phyloP scores from a whole-genome alignment of 2,797 vertebrate genomes.

The Micrastur ruficollis region DNA sequence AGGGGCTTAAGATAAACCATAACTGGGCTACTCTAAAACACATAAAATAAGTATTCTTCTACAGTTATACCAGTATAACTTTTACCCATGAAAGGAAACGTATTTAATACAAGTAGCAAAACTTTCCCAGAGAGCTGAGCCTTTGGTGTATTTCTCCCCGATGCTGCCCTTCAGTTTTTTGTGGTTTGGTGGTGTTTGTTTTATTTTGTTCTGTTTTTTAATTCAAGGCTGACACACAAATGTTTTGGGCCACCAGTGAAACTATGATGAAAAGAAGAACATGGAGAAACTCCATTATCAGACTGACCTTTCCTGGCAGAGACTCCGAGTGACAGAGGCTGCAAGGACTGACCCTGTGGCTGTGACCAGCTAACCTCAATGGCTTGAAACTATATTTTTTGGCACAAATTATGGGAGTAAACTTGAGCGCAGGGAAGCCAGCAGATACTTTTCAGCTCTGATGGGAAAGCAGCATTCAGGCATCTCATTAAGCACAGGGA shows the following conservation, averaged over 20 bases:
- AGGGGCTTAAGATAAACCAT: neutral
- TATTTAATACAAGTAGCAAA: neutral
- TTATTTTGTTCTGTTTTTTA: neutral
- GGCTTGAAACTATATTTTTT: neutral
- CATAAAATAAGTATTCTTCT: neutral
- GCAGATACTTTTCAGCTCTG: neutral
- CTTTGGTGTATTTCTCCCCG: neutral
- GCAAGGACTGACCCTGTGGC: neutral
- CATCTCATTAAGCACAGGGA: neutral
- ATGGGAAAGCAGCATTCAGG: neutral
- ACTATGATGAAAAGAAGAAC: neutral
- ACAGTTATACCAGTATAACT: neutral
- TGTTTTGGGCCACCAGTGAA: neutral
- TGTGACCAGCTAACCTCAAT: neutral
- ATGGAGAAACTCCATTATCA: neutral
- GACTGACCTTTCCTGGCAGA: neutral
- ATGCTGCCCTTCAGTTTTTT: neutral
- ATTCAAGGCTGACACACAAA: neutral
- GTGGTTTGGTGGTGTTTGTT: too few relatives aligned
- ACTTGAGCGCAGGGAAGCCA: neutral
- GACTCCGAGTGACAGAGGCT: neutral
- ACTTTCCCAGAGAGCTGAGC: neutral
- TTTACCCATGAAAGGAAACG: neutral
- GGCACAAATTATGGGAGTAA: neutral
- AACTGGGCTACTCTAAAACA: neutral